Evolutionary conservation across 2,888 invertebrate species (phyloP), one percentile per base, ranked within the genome.

Genomic region (Drosophila recens): DNA sequence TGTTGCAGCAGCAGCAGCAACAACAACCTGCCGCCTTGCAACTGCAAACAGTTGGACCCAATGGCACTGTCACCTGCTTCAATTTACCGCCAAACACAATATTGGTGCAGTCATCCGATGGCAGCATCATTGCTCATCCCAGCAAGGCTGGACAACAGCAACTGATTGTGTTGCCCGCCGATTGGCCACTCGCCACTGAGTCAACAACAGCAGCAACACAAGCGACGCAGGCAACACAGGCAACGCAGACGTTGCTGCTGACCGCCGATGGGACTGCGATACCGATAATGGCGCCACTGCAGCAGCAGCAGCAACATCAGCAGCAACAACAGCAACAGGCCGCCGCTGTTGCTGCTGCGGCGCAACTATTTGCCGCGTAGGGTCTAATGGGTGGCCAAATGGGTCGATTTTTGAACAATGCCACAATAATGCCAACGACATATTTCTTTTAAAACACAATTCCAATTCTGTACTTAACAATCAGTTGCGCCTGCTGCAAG

Each of bases 311-410:
- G 10, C 61, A 61, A 3, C 76, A 81, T 6, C 84, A 90, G 15
- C 87, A 80, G 20, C 89, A 79, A 10, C 85, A 86, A 54, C 88
- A 87, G 53, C 90, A 89, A 68, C 86, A 87, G 66, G 72, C 75
- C 53, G 88, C 89, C 36, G 90, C 90, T 73, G 76, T 76, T 62
- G 90, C 89, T 66, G 89, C 90, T 61, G 88, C 90, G 43, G 89
- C 90, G 42, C 91, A 91, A 68, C 79, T 84, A 27, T 84, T 84
- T 75, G 84, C 84, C 62, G 90, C 91, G 91, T 91, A 91, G 91
- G 91, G 90, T 83, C 85, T 91, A 84, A 90, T 86, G 76, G 86
- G 91, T 90, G 91, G 91, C 91, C 91, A 90, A 90, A 82, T 91
- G 83, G 91, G 91, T 81, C 90, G 91, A 91, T 91, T 91, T 89